A percentile compares a stretch with the other conserved stretches of the same genome.
These are phyloP conservation scores for Melangyna quadrimaculata DNA, from an alignment of 2,888 invertebrate species.

Conservation along the genomic window DNA sequence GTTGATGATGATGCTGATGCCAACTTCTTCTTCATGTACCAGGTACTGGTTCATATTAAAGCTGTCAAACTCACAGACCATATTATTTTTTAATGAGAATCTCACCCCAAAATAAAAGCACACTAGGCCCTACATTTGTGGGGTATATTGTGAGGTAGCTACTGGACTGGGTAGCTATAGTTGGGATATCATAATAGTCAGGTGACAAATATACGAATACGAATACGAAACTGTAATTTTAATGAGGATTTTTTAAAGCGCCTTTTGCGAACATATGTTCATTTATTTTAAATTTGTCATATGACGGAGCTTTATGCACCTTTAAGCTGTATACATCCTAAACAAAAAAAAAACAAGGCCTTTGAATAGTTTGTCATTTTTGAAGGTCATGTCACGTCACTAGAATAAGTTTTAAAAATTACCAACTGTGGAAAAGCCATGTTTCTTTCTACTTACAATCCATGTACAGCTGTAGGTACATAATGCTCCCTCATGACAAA, in stretches of 20 bases:
- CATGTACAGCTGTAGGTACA: no score
- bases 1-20: conserved; percentile 23
- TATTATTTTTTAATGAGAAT: conserved; percentile 49
- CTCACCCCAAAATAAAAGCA: conserved; percentile 10
- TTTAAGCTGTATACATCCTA: no score
- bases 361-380: no score
- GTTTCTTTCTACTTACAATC: not conserved
- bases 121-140: no score
- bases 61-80: conserved; percentile 16
- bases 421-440: not conserved
- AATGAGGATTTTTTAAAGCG: not conserved
- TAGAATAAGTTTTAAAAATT: conserved; percentile 19
- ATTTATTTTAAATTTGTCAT: not conserved
- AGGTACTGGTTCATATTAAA: not conserved
- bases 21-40: not conserved
- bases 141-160: not conserved
- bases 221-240: conserved; percentile 14
- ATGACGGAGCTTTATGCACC: no score
- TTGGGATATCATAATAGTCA: no score
- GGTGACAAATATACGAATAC: not conserved
- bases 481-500: not conserved
- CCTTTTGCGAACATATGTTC: conserved; percentile 1
- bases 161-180: not conserved
- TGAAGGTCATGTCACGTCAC: no score
- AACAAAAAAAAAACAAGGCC: no score